These are phyloP conservation scores for Drosophila helvetica DNA, from an alignment of 2,888 invertebrate genomes.

Conservation along the genomic window DNA sequence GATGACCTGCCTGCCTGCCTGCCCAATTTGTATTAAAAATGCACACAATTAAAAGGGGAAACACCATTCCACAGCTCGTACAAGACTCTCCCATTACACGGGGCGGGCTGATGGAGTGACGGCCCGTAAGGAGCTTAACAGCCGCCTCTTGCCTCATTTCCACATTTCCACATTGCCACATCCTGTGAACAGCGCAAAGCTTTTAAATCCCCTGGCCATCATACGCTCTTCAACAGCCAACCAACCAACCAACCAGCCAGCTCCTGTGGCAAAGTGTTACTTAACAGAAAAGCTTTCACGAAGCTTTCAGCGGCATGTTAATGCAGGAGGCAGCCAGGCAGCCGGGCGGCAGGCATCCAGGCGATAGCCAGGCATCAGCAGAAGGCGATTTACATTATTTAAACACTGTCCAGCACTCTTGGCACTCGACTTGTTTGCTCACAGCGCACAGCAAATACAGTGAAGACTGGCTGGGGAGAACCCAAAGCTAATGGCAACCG, in stretches of 20 bases:
- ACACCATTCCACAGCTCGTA: neutral
- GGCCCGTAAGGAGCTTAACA: constrained; percentile 63
- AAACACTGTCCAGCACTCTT: constrained; percentile 53
- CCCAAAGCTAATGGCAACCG: constrained; percentile 39
- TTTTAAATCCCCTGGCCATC: constrained; percentile 61
- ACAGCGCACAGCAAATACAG: constrained; percentile 42
- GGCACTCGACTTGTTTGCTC: constrained; percentile 58
- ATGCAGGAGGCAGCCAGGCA: constrained; percentile 26
- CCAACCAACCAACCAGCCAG: neutral
- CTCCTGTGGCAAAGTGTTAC: constrained; percentile 24
- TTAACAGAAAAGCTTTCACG: constrained; percentile 68
- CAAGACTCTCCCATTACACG: constrained; percentile 43
- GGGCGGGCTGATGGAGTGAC: constrained; percentile 20
- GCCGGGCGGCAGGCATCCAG: constrained; percentile 10
- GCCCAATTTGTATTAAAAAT: constrained; percentile 47
- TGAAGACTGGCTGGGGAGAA: constrained; percentile 32
- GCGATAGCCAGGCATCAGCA: neutral
- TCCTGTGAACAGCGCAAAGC: constrained; percentile 73
- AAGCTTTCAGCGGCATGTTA: constrained; percentile 73
- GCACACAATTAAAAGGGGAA: constrained; percentile 50
- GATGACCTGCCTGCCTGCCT: constrained; percentile 33
- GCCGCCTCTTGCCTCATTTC: constrained; percentile 26
- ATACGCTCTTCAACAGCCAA: constrained; percentile 2
- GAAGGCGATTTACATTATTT: constrained; percentile 69
- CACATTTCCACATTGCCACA: constrained; percentile 42